Percentiles rank a stretch among this genome's conserved stretches.
Conservation (phyloP, 1,140 invertebrate genomes). For the Zaprionus gabonicus region DNA sequence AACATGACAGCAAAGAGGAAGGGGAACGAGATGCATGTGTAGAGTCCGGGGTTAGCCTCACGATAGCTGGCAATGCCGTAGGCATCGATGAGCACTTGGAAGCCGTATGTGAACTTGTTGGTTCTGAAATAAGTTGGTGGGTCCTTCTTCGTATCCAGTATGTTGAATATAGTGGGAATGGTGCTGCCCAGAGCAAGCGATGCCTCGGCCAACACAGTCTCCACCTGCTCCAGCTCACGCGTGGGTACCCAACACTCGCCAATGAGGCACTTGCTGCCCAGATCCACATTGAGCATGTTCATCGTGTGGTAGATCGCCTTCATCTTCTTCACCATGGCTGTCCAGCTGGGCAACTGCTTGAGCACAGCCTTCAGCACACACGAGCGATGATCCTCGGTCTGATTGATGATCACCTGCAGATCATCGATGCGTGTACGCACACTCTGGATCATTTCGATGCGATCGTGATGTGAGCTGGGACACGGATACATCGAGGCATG, state of each 20-base stretch:
- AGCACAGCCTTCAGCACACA: slow-evolving; percentile 95
- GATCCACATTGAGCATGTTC: slow-evolving; percentile 94
- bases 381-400: slow-evolving; percentile 98
- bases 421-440: slow-evolving; percentile 97
- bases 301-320: slow-evolving; percentile 95
- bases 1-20: slow-evolving; percentile 92
- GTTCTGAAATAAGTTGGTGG: slow-evolving; percentile 92
- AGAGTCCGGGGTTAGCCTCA: slow-evolving; percentile 91
- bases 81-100: slow-evolving; percentile 93
- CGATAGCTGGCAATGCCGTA: slow-evolving; percentile 91
- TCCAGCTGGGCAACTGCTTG: slow-evolving; percentile 97
- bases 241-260: slow-evolving; percentile 98
- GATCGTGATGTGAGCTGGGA: slow-evolving; percentile 94
- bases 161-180: slow-evolving; percentile 96
- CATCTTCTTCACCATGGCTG: slow-evolving; percentile 93
- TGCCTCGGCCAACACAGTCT: slow-evolving; percentile 95
- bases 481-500: slow-evolving; percentile 98
- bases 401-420: slow-evolving; percentile 95
- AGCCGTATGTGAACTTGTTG: slow-evolving; percentile 93
- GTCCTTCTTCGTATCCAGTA: slow-evolving; percentile 88
- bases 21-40: slow-evolving; percentile 91
- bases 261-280: slow-evolving; percentile 96
- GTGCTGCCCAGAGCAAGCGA: slow-evolving; percentile 95
- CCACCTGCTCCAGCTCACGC: slow-evolving; percentile 92
- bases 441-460: slow-evolving; percentile 96